Conservation (phyloP, 2,113 vertebrate species). For the Clarias gariepinus region DNA sequence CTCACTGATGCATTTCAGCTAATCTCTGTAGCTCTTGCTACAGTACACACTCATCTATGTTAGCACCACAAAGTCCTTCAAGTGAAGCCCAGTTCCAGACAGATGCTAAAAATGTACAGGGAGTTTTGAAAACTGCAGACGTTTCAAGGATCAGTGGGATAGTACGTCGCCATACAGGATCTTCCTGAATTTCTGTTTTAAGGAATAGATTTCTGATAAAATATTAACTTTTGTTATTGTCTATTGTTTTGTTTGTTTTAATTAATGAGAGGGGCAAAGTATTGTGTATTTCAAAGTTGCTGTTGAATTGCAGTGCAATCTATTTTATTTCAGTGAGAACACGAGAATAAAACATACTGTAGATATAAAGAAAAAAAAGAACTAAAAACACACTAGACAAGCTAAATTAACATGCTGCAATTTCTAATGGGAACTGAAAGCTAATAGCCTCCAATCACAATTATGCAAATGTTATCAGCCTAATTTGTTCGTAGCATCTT, state of each 20-base stretch:
- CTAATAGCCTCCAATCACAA: slow-evolving; percentile 15
- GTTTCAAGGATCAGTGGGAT: not conserved
- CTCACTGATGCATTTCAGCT: not conserved
- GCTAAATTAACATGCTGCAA: not conserved
- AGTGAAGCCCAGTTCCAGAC: not conserved
- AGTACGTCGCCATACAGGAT: not conserved
- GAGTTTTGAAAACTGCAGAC: not conserved
- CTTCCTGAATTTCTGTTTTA: too few relatives aligned
- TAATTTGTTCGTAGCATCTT: not conserved
- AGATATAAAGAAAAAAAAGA: not conserved
- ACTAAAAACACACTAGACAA: not conserved
- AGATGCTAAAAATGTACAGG: not conserved
- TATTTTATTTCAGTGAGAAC: not conserved
- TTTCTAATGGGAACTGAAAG: slow-evolving; percentile 5
- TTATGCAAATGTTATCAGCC: slow-evolving; percentile 18
- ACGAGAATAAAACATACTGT: not conserved
- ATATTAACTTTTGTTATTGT: not conserved
- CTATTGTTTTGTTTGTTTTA: not conserved
- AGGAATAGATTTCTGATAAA: not conserved
- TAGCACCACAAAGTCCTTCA: not conserved
- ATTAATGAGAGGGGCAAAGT: not conserved
- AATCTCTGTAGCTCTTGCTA: slow-evolving; percentile 1
- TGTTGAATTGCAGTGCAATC: not conserved
- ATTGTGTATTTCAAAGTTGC: too few relatives aligned
- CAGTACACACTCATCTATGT: not conserved